Conservation (phyloP, 2,888 invertebrate genomes). For the Embidobia sp. region DNA sequence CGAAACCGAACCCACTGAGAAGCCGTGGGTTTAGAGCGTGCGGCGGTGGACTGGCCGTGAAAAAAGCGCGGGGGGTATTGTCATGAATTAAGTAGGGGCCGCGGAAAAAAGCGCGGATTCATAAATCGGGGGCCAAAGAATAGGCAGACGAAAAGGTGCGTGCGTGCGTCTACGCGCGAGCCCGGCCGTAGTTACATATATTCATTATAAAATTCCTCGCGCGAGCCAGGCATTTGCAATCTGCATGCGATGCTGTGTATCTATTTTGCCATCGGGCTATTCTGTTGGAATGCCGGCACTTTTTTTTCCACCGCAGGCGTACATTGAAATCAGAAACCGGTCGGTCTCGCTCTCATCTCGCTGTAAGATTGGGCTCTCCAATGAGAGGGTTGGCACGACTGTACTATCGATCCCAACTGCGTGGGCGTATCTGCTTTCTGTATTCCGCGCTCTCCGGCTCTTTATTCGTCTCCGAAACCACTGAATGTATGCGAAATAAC, state of each 20-base stretch:
- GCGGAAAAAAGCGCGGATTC: background rate
- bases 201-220: slow-evolving; percentile 45
- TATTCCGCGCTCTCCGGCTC: slow-evolving; percentile 43
- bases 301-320: slow-evolving; percentile 56
- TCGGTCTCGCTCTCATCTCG: slow-evolving; percentile 58
- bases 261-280: slow-evolving; percentile 59
- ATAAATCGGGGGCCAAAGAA: slow-evolving; percentile 14
- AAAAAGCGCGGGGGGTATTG: too few relatives aligned
- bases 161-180: background rate
- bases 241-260: slow-evolving; percentile 56
- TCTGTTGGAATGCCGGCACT: slow-evolving; percentile 55
- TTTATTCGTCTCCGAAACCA: slow-evolving; percentile 33
- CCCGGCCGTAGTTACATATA: slow-evolving; percentile 34
- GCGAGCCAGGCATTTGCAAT: slow-evolving; percentile 50
- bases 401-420: slow-evolving; percentile 64
- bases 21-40: too few relatives aligned
- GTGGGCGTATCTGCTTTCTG: slow-evolving; percentile 64
- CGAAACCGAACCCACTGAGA: too few relatives aligned
- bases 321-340: slow-evolving; percentile 60
- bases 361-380: slow-evolving; percentile 58
- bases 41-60: too few relatives aligned
- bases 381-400: slow-evolving; percentile 62
- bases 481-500: slow-evolving; percentile 44
- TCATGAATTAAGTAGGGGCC: slow-evolving; percentile 25
- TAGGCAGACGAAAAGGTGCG: slow-evolving; percentile 29